Percentiles rank a stretch among this genome's conserved stretches.
phyloP scores from a whole-genome alignment of 2,797 vertebrate species.

The Melopsittacus undulatus region DNA sequence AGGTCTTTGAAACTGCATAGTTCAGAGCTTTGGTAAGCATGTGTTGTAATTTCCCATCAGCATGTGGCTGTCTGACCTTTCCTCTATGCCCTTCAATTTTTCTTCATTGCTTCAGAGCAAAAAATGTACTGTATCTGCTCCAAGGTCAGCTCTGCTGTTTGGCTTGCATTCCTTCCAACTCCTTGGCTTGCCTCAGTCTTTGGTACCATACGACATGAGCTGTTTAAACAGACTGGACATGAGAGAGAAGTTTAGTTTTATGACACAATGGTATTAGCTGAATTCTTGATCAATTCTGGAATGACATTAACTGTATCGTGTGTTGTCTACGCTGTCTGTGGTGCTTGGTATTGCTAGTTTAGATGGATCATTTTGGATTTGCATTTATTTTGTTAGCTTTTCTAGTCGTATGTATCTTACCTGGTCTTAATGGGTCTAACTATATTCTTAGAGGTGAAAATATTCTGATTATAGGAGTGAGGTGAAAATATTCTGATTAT shows the following conservation, averaged over 20 bases:
- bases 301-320: not conserved
- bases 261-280: not conserved
- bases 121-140: not conserved
- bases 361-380: not conserved
- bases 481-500: not conserved
- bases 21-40: not conserved
- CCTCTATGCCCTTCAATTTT: not conserved
- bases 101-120: not conserved
- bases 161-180: not conserved
- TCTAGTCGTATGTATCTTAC: not conserved
- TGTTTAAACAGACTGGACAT: not conserved
- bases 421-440: not conserved
- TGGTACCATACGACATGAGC: accelerated
- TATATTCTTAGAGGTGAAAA: not conserved
- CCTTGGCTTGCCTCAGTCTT: not conserved
- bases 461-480: not conserved
- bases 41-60: not conserved
- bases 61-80: not conserved
- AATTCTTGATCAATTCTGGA: not conserved
- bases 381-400: not conserved
- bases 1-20: not conserved
- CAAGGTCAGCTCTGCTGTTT: not conserved
- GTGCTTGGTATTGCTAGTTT: not conserved
- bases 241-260: not conserved
- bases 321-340: not conserved